Evolutionary conservation across 2,888 invertebrate species (phyloP).

Genomic region (Cepaea hortensis): DNA sequence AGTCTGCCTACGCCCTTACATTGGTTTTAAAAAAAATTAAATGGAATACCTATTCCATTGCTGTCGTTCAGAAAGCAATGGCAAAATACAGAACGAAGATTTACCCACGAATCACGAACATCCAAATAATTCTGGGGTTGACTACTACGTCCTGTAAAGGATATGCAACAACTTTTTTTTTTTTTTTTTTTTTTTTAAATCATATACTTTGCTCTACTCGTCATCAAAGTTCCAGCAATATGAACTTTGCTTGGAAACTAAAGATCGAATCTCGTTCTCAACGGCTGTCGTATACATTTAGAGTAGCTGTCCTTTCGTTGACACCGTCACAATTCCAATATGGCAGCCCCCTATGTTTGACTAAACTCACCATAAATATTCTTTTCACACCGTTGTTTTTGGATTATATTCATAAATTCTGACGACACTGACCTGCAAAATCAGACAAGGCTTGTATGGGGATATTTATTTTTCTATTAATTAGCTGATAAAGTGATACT

Average conservation of each 20-base stretch:
- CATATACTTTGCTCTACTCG: too few species aligned
- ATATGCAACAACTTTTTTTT: too few species aligned
- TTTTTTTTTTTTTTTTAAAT: too few species aligned
- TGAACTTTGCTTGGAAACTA: not conserved
- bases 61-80: too few species aligned
- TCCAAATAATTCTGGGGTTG: too few species aligned
- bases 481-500: not conserved
- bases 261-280: not conserved
- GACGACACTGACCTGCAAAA: not conserved
- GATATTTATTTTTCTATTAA: not conserved
- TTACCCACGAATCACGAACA: too few species aligned
- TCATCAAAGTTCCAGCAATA: too few species aligned
- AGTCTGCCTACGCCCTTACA: too few species aligned
- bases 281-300: slow-evolving; percentile 11
- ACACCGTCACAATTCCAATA: slow-evolving; percentile 54
- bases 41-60: too few species aligned
- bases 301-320: slow-evolving; percentile 53
- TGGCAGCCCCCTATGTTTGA: slow-evolving; percentile 56
- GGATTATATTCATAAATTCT: slow-evolving; percentile 1
- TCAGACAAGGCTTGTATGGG: not conserved
- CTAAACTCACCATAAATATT: not conserved
- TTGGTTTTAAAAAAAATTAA: too few species aligned
- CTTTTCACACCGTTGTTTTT: not conserved
- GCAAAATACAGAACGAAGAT: too few species aligned
- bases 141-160: too few species aligned